These are phyloP conservation scores for Nemotelus pantherinus DNA, from an alignment of 2,888 invertebrate species.

Conservation along the genomic window DNA sequence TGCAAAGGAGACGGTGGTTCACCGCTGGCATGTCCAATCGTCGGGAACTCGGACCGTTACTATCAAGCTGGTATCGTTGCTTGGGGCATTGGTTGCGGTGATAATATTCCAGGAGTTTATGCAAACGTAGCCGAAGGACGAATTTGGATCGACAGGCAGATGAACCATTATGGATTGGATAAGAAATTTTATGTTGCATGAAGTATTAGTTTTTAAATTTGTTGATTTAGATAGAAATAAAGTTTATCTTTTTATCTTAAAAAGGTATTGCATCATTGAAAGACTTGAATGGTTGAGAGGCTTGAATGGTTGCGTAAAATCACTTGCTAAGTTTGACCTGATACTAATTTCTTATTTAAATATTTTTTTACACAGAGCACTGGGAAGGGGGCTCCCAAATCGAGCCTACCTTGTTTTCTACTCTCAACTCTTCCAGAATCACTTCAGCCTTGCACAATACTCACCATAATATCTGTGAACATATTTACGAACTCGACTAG, in stretches of 20 bases:
- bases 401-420: too few species aligned
- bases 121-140: conserved; percentile 73
- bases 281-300: too few species aligned
- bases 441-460: not conserved
- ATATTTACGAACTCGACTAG: conserved; percentile 30
- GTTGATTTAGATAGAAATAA: not conserved
- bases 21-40: conserved; percentile 78
- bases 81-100: conserved; percentile 87
- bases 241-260: too few species aligned
- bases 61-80: conserved; percentile 74
- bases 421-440: too few species aligned
- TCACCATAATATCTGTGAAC: conserved; percentile 40
- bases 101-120: conserved; percentile 77
- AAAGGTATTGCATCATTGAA: too few species aligned
- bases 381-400: too few species aligned
- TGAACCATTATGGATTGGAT: conserved; percentile 53
- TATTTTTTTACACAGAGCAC: too few species aligned
- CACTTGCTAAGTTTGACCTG: too few species aligned
- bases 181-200: conserved; percentile 53
- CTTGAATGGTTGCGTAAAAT: too few species aligned
- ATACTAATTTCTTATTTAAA: too few species aligned
- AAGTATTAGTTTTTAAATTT: not conserved
- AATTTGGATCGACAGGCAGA: conserved; percentile 75
- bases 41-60: conserved; percentile 59
- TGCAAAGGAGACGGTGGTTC: conserved; percentile 84